A percentile compares a stretch with the other conserved stretches of the same genome.
Conservation (phyloP, 2,888 invertebrate genomes). For the Tromatobia lineatoria region DNA sequence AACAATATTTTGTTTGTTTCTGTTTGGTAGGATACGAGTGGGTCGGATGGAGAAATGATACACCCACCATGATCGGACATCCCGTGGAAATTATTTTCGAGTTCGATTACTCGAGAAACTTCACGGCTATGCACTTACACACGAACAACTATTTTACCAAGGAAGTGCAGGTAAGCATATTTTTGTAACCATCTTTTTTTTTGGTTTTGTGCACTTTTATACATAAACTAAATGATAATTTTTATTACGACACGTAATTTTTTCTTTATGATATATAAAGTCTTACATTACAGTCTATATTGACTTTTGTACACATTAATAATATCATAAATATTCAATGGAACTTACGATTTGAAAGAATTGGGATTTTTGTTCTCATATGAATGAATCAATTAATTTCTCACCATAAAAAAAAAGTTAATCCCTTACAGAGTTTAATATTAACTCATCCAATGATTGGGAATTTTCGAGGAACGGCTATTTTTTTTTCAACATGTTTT, state of each 20-base stretch:
- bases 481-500: no score
- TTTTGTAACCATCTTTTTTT: not conserved
- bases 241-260: not conserved
- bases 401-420: no score
- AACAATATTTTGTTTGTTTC: not conserved
- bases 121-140: slow-evolving; percentile 91
- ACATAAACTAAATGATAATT: not conserved
- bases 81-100: slow-evolving; percentile 92
- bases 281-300: no score
- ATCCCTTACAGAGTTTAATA: no score
- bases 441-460: no score
- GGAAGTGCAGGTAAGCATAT: slow-evolving; percentile 89
- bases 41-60: slow-evolving; percentile 93
- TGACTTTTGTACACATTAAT: no score
- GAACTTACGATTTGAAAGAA: no score
- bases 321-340: no score
- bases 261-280: not conserved
- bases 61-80: slow-evolving; percentile 87
- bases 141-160: slow-evolving; percentile 92
- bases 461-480: no score
- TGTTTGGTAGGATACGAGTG: slow-evolving; percentile 90
- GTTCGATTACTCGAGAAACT: slow-evolving; percentile 92
- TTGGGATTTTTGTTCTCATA: no score
- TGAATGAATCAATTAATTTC: no score
- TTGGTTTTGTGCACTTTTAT: not conserved